phyloP scores from a whole-genome alignment of 2,888 invertebrate genomes.

The Leptogaster cylindrica region DNA sequence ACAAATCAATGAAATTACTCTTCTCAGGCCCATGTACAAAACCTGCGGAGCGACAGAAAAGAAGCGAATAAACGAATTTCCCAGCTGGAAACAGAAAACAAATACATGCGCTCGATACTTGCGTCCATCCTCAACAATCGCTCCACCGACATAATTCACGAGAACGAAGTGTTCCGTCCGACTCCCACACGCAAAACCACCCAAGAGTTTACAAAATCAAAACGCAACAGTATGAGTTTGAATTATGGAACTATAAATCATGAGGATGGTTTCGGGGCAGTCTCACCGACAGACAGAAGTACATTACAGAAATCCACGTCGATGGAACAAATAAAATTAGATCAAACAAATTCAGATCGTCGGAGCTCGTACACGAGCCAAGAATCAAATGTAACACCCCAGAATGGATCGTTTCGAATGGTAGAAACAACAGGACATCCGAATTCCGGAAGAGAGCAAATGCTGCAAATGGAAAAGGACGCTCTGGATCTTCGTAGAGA shows the following conservation, averaged over 20 bases:
- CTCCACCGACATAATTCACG: constrained; percentile 56
- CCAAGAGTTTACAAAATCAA: constrained; percentile 40
- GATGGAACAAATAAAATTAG: constrained; percentile 38
- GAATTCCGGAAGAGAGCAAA: constrained; percentile 40
- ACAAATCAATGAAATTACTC: background rate
- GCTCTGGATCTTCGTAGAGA: constrained; percentile 57
- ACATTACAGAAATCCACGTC: constrained; percentile 37
- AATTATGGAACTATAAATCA: constrained; percentile 60
- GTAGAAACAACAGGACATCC: constrained; percentile 2
- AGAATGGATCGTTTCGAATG: constrained; percentile 14
- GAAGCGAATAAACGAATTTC: constrained; percentile 71
- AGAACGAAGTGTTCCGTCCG: constrained; percentile 52
- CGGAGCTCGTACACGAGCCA: constrained; percentile 8
- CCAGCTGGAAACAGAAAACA: constrained; percentile 73
- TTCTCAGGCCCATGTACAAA: constrained; percentile 72
- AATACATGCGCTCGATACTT: constrained; percentile 61
- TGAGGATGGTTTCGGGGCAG: constrained; percentile 42
- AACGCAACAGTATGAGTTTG: constrained; percentile 58
- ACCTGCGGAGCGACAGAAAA: constrained; percentile 70
- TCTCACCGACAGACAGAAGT: constrained; percentile 16
- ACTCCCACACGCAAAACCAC: constrained; percentile 44
- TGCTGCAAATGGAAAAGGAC: constrained; percentile 50
- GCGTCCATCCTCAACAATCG: constrained; percentile 56
- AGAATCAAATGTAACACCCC: background rate
- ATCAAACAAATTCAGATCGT: constrained; percentile 37